Conservation (phyloP, 2,888 invertebrate species). For the Zygaena filipendulae region DNA sequence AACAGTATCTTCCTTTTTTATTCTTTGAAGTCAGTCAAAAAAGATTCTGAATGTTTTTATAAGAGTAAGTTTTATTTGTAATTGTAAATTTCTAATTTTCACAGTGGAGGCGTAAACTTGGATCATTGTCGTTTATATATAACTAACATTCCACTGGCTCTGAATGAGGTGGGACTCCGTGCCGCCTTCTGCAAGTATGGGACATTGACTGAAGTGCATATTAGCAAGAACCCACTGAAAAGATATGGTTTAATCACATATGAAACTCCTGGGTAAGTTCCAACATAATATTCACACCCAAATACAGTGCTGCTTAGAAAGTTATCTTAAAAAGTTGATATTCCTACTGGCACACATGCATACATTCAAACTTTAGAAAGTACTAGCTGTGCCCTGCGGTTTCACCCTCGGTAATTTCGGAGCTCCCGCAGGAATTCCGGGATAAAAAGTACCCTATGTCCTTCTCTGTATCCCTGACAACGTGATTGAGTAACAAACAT, state of each 20-base stretch:
- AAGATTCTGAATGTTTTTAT: not conserved
- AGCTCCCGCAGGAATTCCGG: no score
- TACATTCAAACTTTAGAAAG: no score
- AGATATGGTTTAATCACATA: conserved; percentile 33
- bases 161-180: conserved; percentile 35
- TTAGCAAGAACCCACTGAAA: conserved; percentile 32
- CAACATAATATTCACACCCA: not conserved
- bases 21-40: conserved; percentile 1
- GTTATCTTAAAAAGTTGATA: no score
- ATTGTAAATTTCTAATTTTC: conserved; percentile 2
- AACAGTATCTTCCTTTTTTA: not conserved
- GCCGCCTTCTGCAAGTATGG: conserved; percentile 40
- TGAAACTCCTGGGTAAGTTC: conserved; percentile 40
- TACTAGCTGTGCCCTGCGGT: no score
- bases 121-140: conserved; percentile 42
- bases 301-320: no score
- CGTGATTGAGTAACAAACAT: no score
- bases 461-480: no score
- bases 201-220: conserved; percentile 17
- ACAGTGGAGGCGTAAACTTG: conserved; percentile 25
- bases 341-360: no score
- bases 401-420: no score
- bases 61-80: not conserved
- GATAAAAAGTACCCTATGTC: no score
- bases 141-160: conserved; percentile 32